These are phyloP conservation scores for Magallana ariakensis DNA, from an alignment of 1,140 invertebrate genomes.

Conservation along the genomic window DNA sequence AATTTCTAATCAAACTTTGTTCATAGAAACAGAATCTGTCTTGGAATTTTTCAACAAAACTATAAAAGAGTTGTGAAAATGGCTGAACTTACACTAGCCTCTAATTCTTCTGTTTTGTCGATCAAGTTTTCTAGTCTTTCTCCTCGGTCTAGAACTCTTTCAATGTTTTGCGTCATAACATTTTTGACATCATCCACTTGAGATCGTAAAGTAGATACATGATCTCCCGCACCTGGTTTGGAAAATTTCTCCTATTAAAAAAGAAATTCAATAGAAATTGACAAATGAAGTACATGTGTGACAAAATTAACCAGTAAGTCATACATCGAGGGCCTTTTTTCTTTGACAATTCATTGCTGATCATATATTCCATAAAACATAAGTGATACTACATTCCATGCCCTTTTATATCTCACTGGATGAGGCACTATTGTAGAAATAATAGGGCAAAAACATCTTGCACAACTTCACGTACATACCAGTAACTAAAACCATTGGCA, in stretches of 20 bases:
- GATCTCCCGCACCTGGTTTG: constrained; percentile 63
- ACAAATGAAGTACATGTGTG: not conserved
- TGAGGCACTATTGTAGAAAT: no score
- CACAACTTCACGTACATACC: no score
- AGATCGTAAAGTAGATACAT: constrained; percentile 69
- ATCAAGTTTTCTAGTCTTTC: constrained; percentile 79
- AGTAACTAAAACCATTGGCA: no score
- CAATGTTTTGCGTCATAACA: constrained; percentile 80
- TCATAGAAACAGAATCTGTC: no score
- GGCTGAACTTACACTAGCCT: constrained; percentile 73
- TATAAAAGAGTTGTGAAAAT: not conserved
- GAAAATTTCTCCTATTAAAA: constrained; percentile 73
- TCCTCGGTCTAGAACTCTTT: constrained; percentile 79
- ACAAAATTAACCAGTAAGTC: not conserved
- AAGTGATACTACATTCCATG: no score
- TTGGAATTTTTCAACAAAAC: no score
- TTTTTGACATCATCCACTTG: constrained; percentile 80
- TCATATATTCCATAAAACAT: no score
- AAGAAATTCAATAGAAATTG: not conserved
- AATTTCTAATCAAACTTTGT: no score
- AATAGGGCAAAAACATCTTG: no score
- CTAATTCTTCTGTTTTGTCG: constrained; percentile 79
- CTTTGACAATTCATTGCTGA: no score
- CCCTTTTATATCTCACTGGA: no score
- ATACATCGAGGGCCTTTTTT: no score